These are phyloP conservation scores for Chironomus riparius DNA, from an alignment of 2,888 invertebrate species.

Conservation along the genomic window DNA sequence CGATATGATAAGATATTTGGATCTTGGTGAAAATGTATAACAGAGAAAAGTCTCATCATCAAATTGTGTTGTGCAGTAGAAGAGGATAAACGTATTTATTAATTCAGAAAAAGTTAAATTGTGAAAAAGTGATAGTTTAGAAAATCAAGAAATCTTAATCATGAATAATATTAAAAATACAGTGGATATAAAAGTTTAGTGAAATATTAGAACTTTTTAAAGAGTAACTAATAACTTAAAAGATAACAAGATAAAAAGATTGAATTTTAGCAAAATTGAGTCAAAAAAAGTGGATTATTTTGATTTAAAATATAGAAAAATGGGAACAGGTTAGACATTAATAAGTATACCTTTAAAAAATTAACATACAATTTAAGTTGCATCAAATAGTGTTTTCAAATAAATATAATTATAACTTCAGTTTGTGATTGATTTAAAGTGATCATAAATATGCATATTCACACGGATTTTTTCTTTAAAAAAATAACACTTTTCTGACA, in stretches of 20 bases:
- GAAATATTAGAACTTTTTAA: background rate
- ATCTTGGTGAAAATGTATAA: background rate
- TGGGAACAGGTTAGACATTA: conserved; percentile 22
- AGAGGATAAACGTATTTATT: background rate
- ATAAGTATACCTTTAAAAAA: background rate
- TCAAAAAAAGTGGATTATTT: conserved; percentile 21
- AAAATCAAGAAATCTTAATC: no score
- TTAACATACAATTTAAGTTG: background rate
- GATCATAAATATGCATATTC: background rate
- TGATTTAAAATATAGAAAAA: conserved; percentile 13
- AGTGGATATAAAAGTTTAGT: background rate
- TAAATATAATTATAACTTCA: background rate
- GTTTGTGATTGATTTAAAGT: background rate
- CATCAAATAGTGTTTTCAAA: background rate
- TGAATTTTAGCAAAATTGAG: background rate
- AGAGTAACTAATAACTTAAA: no score
- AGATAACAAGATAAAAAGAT: background rate
- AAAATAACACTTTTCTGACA: background rate
- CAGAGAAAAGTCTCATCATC: background rate
- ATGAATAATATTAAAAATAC: background rate
- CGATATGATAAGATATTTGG: conserved; percentile 14
- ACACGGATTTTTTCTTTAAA: background rate
- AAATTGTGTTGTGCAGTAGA: conserved; percentile 10
- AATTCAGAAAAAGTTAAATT: background rate
- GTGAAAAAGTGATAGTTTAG: background rate